Conservation (phyloP, 2,797 vertebrate genomes). For the Acanthurus lineatus region DNA sequence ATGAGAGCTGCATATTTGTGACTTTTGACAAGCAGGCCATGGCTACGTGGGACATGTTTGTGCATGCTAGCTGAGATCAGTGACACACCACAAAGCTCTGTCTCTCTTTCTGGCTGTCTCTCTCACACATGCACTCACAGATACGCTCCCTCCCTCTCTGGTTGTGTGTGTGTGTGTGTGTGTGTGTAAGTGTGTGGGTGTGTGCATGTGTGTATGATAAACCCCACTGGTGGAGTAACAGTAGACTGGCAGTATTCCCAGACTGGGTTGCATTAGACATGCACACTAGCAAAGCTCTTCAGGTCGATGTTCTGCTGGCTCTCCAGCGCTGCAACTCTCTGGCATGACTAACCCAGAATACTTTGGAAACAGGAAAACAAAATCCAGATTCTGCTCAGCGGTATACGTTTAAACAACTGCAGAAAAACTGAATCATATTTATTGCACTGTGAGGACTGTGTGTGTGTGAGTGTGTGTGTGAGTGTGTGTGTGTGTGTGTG, state of each 20-base stretch:
- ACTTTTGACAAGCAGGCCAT: conserved; percentile 82
- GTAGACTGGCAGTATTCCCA: conserved; percentile 85
- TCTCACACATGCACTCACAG: conserved; percentile 36
- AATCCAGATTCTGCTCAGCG: conserved; percentile 58
- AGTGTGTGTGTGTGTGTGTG: too few species aligned
- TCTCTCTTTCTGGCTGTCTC: conserved; percentile 58
- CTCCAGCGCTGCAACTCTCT: conserved; percentile 71
- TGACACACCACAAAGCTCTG: conserved; percentile 78
- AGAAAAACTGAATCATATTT: conserved; percentile 38
- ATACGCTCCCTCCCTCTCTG: conserved; percentile 44
- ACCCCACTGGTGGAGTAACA: conserved; percentile 83
- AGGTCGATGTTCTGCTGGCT: conserved; percentile 81
- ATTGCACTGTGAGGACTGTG: neutral
- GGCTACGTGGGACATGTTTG: conserved; percentile 78
- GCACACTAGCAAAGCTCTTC: conserved; percentile 82
- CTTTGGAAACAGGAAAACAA: conserved; percentile 65
- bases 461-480: conserved; percentile 13
- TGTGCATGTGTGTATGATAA: conserved; percentile 78
- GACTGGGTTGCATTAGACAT: conserved; percentile 84
- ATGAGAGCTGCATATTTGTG: conserved; percentile 79
- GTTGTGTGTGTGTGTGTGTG: conserved; percentile 57
- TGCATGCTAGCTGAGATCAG: conserved; percentile 81
- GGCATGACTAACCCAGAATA: conserved; percentile 70
- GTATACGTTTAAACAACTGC: conserved; percentile 52
- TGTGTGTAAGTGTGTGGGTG: conserved; percentile 69